Conservation (phyloP, 1,140 invertebrate species). For the Eumaeus atala region DNA sequence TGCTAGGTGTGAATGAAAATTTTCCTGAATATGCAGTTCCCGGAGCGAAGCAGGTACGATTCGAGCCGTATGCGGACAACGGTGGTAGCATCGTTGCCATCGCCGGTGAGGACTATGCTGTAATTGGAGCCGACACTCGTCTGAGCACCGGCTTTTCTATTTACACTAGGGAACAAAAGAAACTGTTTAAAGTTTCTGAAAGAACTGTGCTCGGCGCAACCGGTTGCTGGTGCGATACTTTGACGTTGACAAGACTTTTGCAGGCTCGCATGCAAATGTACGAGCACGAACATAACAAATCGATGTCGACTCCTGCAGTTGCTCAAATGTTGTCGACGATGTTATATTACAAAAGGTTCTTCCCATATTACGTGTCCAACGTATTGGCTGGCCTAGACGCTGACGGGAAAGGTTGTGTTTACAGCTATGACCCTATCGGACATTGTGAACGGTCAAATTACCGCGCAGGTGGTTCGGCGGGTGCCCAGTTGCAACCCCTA, state of each 20-base stretch:
- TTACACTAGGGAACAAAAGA: conserved; percentile 89
- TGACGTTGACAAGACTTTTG: conserved; percentile 91
- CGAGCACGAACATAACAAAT: conserved; percentile 94
- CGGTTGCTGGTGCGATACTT: conserved; percentile 98
- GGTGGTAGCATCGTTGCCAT: conserved; percentile 93
- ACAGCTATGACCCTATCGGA: conserved; percentile 97
- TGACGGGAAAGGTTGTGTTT: conserved; percentile 94
- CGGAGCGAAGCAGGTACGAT: conserved; percentile 77
- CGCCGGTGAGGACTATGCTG: conserved; percentile 91
- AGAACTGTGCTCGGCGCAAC: conserved; percentile 90
- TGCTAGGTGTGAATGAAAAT: conserved; percentile 60
- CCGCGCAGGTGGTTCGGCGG: conserved; percentile 89
- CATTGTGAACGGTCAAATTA: conserved; percentile 89
- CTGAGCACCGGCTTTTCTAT: conserved; percentile 94
- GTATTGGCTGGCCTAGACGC: conserved; percentile 92
- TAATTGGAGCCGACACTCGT: conserved; percentile 93
- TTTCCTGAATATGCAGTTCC: conserved; percentile 80
- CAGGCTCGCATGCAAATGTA: conserved; percentile 95
- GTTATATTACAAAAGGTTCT: conserved; percentile 97
- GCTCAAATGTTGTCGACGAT: conserved; percentile 97
- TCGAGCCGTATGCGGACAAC: conserved; percentile 85
- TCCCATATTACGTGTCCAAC: conserved; percentile 98
- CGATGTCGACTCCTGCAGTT: conserved; percentile 93
- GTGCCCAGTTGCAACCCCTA: conserved; percentile 86
- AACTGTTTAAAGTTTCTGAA: conserved; percentile 86